A percentile compares a stretch with the other conserved stretches of the same genome.
Evolutionary conservation across 2,888 invertebrate species (phyloP).

Genomic region (Miltochrista miniata): DNA sequence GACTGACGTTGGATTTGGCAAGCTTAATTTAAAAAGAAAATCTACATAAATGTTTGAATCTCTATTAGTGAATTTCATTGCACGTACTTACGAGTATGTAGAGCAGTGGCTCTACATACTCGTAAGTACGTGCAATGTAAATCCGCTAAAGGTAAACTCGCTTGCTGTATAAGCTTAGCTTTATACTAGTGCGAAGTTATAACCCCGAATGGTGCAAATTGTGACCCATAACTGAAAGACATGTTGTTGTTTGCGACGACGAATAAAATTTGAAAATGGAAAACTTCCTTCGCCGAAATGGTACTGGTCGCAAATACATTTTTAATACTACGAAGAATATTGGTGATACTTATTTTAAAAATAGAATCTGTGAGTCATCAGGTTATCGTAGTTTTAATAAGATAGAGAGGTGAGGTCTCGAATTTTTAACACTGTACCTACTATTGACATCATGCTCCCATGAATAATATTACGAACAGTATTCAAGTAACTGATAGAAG

Average conservation of each 20-base stretch:
- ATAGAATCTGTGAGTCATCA: too few relatives aligned
- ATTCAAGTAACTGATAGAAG: too few relatives aligned
- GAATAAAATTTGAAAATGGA: conserved; percentile 58
- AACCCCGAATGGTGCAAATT: conserved; percentile 78
- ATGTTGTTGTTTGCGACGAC: conserved; percentile 62
- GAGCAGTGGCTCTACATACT: background rate
- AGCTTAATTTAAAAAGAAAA: too few relatives aligned
- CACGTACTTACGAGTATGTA: too few relatives aligned
- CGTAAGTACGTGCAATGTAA: background rate
- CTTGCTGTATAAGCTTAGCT: conserved; percentile 26
- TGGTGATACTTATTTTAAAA: background rate
- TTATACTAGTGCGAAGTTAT: conserved; percentile 59
- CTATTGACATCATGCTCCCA: too few relatives aligned
- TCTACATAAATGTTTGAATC: too few relatives aligned
- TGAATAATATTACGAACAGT: too few relatives aligned
- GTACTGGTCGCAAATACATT: conserved; percentile 20
- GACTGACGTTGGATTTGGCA: too few relatives aligned
- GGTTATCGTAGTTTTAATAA: too few relatives aligned
- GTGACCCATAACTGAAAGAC: conserved; percentile 77
- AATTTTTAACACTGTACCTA: too few relatives aligned
- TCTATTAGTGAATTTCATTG: too few relatives aligned
- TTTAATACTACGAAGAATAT: background rate
- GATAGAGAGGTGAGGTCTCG: too few relatives aligned
- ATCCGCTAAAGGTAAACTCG: conserved; percentile 1
- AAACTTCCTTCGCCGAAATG: conserved; percentile 32